Percentiles rank a stretch among this genome's conserved stretches.
Conservation (phyloP, 2,113 vertebrate species). For the Heliornis fulica region DNA sequence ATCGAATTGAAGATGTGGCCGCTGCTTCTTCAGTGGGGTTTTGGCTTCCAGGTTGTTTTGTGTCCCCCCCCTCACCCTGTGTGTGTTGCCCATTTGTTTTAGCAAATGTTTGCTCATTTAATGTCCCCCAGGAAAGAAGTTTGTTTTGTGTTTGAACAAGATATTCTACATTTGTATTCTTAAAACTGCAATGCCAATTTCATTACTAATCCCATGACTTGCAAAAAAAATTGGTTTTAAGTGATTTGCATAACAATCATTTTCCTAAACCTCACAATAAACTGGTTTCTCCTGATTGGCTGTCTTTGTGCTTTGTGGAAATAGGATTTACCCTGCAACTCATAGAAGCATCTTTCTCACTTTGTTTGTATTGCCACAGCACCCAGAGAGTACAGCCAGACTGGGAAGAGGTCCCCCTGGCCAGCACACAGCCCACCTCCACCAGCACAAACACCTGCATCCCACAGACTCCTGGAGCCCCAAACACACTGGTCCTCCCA, state of each 20-base stretch:
- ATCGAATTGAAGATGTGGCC: slow-evolving; percentile 14
- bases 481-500: accelerated
- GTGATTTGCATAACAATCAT: not conserved
- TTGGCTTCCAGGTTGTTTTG: not conserved
- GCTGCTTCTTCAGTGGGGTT: slow-evolving; percentile 67
- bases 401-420: not conserved
- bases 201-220: not conserved
- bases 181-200: not conserved
- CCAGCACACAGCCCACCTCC: not conserved
- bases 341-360: not conserved
- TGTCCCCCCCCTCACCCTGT: not conserved
- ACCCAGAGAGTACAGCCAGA: no score
- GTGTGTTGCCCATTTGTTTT: not conserved
- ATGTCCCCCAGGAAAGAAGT: not conserved
- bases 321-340: not conserved
- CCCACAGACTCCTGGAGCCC: not conserved
- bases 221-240: not conserved
- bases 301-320: not conserved
- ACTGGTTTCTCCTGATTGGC: slow-evolving; percentile 16
- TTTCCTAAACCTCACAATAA: slow-evolving; percentile 60
- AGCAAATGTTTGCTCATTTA: not conserved
- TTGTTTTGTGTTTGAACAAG: not conserved
- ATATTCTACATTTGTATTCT: not conserved
- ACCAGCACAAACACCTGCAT: not conserved
- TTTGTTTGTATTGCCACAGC: not conserved